phyloP scores from a whole-genome alignment of 2,888 invertebrate genomes.

The Eilema caniola region DNA sequence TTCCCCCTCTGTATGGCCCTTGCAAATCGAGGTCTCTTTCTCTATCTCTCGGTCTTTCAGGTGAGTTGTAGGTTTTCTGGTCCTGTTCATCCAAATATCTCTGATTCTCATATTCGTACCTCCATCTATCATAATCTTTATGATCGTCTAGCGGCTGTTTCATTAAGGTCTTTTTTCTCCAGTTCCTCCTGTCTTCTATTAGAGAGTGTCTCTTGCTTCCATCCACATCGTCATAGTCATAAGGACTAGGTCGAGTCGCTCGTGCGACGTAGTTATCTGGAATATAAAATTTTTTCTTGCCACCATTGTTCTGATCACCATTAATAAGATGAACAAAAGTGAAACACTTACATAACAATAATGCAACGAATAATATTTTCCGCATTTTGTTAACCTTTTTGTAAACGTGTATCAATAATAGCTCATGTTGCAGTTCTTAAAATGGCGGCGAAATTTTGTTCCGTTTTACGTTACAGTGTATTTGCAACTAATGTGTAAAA shows the following conservation, averaged over 20 bases:
- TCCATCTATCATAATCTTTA: slow-evolving; percentile 69
- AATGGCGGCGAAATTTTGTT: slow-evolving; percentile 54
- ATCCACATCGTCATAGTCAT: slow-evolving; percentile 76
- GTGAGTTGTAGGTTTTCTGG: slow-evolving; percentile 56
- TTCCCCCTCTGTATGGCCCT: slow-evolving; percentile 56
- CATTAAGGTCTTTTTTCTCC: slow-evolving; percentile 73
- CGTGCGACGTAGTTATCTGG: slow-evolving; percentile 73
- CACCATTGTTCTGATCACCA: slow-evolving; percentile 26
- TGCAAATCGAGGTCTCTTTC: slow-evolving; percentile 61
- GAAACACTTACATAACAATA: slow-evolving; percentile 75
- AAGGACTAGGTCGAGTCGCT: slow-evolving; percentile 63
- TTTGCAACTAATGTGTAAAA: slow-evolving; percentile 60
- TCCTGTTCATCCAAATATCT: slow-evolving; percentile 70
- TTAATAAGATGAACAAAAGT: slow-evolving; percentile 24
- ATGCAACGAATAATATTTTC: slow-evolving; percentile 72
- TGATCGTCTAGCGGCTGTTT: slow-evolving; percentile 67
- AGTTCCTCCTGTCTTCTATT: slow-evolving; percentile 74
- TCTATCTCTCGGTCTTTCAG: slow-evolving; percentile 60
- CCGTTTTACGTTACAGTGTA: slow-evolving; percentile 59
- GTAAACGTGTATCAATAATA: slow-evolving; percentile 34
- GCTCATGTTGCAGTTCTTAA: slow-evolving; percentile 43
- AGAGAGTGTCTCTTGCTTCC: slow-evolving; percentile 68
- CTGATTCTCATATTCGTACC: slow-evolving; percentile 66
- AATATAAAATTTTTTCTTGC: slow-evolving; percentile 41
- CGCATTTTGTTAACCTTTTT: slow-evolving; percentile 65